Percentiles rank a stretch among this genome's conserved stretches.
Conservation (phyloP, 2,113 vertebrate species). For the Anolis sagrei region DNA sequence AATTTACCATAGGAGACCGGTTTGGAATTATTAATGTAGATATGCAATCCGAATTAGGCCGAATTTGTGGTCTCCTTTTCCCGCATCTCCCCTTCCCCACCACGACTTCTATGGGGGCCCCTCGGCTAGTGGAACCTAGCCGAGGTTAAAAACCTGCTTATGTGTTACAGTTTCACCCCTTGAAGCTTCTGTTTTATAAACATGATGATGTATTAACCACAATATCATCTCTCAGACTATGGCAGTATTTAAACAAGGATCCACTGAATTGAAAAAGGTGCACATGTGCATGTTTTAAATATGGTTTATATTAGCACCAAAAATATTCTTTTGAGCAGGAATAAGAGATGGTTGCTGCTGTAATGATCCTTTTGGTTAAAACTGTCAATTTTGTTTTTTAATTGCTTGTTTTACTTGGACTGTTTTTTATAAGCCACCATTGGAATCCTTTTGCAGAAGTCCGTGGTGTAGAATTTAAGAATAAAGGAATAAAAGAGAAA, state of each 20-base stretch:
- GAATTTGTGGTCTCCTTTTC: no score
- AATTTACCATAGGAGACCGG: no score
- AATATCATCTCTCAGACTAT: background rate
- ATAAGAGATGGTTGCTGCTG: background rate
- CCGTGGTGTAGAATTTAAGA: background rate
- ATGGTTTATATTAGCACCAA: background rate
- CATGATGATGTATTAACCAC: background rate
- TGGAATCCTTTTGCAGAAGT: background rate
- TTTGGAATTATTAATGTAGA: no score
- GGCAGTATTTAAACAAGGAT: background rate
- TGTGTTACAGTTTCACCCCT: background rate
- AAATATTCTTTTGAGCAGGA: background rate
- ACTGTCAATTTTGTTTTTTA: background rate
- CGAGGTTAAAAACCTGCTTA: conserved; percentile 20
- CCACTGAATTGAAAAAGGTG: background rate
- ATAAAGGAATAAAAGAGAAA: background rate
- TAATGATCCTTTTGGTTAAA: background rate
- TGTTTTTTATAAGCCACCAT: background rate
- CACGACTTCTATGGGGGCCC: no score
- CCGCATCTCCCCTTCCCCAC: no score
- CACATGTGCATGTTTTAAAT: background rate
- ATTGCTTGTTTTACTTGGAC: background rate
- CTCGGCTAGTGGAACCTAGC: no score
- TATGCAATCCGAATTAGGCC: no score
- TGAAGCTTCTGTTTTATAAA: background rate